Percentiles rank a stretch among this genome's conserved stretches.
Conservation (phyloP, 1,140 invertebrate species). For the Cherax destructor region DNA sequence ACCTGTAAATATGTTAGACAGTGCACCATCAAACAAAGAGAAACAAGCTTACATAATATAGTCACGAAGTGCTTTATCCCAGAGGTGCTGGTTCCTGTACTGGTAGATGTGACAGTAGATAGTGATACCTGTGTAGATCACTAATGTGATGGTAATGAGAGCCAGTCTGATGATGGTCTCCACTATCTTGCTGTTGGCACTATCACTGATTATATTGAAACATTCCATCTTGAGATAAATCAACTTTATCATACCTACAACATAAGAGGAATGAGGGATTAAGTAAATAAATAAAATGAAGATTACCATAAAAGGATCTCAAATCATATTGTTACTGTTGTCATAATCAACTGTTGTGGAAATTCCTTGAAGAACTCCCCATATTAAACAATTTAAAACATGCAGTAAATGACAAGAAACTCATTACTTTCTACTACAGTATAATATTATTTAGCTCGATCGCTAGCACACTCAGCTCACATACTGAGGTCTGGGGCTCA, state of each 20-base stretch:
- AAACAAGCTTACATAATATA: slow-evolving; percentile 48
- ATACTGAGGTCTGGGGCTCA: too few relatives aligned
- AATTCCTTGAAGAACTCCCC: too few relatives aligned
- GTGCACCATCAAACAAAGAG: not conserved
- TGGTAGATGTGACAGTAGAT: slow-evolving; percentile 59
- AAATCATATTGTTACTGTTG: too few relatives aligned
- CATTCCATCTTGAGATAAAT: slow-evolving; percentile 59
- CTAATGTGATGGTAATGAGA: slow-evolving; percentile 33
- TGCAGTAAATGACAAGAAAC: too few relatives aligned
- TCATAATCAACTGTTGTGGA: too few relatives aligned
- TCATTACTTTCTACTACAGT: too few relatives aligned
- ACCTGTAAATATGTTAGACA: not conserved
- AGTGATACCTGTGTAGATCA: slow-evolving; percentile 58
- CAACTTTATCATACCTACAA: slow-evolving; percentile 57
- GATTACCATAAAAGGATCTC: too few relatives aligned
- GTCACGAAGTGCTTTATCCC: slow-evolving; percentile 54
- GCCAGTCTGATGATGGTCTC: slow-evolving; percentile 57
- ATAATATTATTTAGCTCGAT: too few relatives aligned
- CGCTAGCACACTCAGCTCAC: too few relatives aligned
- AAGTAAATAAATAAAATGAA: too few relatives aligned
- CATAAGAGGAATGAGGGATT: not conserved
- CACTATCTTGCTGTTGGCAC: slow-evolving; percentile 65
- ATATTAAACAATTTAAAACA: too few relatives aligned
- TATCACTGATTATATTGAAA: slow-evolving; percentile 57
- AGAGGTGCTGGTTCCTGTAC: slow-evolving; percentile 56